phyloP scores from a whole-genome alignment of 1,140 invertebrate genomes.

The Pomacea maculata region DNA sequence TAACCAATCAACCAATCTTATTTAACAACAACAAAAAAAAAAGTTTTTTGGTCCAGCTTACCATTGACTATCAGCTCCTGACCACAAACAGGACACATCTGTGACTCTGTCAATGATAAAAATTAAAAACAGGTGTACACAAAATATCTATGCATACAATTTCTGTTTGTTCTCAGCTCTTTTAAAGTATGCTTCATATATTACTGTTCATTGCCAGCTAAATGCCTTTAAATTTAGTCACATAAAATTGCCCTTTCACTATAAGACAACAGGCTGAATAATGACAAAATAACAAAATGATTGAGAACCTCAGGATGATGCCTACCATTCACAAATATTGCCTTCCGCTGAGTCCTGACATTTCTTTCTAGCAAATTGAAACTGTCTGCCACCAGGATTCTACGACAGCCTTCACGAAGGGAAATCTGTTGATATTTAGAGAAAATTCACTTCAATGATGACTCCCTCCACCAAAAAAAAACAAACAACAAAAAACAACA shows the following conservation, averaged over 20 bases:
- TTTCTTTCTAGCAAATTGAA: constrained; percentile 87
- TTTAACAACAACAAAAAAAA: not conserved
- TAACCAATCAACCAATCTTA: no score
- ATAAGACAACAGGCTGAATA: no score
- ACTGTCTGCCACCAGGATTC: constrained; percentile 88
- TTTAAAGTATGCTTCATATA: no score
- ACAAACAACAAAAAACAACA: no score
- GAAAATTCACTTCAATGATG: not conserved
- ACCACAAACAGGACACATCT: constrained; percentile 35
- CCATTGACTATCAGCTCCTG: constrained; percentile 33
- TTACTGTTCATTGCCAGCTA: no score
- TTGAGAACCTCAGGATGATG: not conserved
- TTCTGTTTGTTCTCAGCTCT: no score
- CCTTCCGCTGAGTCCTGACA: constrained; percentile 79
- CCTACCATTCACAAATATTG: constrained; percentile 75
- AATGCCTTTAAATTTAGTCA: no score
- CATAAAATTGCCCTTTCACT: no score
- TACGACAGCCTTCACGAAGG: constrained; percentile 87
- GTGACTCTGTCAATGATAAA: constrained; percentile 27
- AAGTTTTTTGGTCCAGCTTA: constrained; percentile 10
- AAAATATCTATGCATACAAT: no score
- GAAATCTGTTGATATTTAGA: constrained; percentile 72
- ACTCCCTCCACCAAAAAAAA: no score
- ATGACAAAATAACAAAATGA: no score
- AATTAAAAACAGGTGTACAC: not conserved